Evolutionary conservation across 1,140 invertebrate species (phyloP).

Genomic region (honey bee (Apis mellifera)): Amel_HAv3.1 CM009934.2:5687001-5687500

Average conservation of each 20-base stretch:
- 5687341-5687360: not conserved
- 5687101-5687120: too few relatives aligned
- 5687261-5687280: not conserved
- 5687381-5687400: not conserved
- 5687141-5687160: not conserved
- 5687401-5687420: not conserved
- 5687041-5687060: too few relatives aligned
- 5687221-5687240: not conserved
- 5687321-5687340: not conserved
- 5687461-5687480: not conserved
- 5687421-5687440: not conserved
- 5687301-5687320: not conserved
- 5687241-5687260: not conserved
- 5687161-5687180: not conserved
- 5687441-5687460: not conserved
- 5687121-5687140: too few relatives aligned
- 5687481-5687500: not conserved
- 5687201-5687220: not conserved
- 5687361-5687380: not conserved
- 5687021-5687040: too few relatives aligned
- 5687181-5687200: not conserved
- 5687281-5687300: rapidly evolving
- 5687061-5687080: too few relatives aligned
- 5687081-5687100: too few relatives aligned
- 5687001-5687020: too few relatives aligned